phyloP scores from a whole-genome alignment of 2,888 invertebrate genomes.

The Aspidiotus rigidus region DNA sequence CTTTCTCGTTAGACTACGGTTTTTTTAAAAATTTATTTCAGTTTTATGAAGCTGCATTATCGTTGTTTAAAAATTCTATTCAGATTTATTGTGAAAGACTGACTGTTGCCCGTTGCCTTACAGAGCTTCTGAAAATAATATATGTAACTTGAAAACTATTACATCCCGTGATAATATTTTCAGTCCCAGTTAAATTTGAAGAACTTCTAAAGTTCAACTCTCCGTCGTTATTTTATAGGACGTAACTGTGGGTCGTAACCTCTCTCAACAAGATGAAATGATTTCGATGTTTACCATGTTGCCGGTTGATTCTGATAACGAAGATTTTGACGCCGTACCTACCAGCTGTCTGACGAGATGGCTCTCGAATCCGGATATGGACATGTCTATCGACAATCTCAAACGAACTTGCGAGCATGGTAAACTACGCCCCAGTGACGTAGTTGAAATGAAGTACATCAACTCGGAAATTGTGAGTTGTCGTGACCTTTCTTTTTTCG shows the following conservation, averaged over 20 bases:
- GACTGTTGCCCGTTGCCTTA: too few species aligned
- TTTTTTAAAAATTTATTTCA: too few species aligned
- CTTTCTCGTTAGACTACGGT: too few species aligned
- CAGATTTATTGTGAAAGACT: too few species aligned
- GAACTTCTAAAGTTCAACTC: too few species aligned
- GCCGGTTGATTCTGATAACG: constrained; percentile 26
- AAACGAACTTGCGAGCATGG: constrained; percentile 46
- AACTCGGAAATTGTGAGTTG: constrained; percentile 42
- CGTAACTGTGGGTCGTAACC: constrained; percentile 6
- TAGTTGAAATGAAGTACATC: constrained; percentile 46
- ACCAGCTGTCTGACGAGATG: constrained; percentile 49
- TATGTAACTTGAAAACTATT: too few species aligned
- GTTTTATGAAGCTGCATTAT: too few species aligned
- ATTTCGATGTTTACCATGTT: constrained; percentile 19
- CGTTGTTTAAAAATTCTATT: too few species aligned
- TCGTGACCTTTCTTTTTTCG: background rate
- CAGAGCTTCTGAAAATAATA: too few species aligned
- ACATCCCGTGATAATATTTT: too few species aligned
- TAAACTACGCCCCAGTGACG: constrained; percentile 46
- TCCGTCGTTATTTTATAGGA: constrained; percentile 3
- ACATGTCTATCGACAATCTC: constrained; percentile 46
- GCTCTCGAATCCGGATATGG: constrained; percentile 42
- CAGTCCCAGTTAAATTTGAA: too few species aligned
- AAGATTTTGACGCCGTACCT: constrained; percentile 47
- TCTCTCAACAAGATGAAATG: constrained; percentile 19